Evolutionary conservation across 1,140 invertebrate genomes (phyloP), one percentile per base, ranked within the genome.

Genomic region (Macrocentrus cingulum): DNA sequence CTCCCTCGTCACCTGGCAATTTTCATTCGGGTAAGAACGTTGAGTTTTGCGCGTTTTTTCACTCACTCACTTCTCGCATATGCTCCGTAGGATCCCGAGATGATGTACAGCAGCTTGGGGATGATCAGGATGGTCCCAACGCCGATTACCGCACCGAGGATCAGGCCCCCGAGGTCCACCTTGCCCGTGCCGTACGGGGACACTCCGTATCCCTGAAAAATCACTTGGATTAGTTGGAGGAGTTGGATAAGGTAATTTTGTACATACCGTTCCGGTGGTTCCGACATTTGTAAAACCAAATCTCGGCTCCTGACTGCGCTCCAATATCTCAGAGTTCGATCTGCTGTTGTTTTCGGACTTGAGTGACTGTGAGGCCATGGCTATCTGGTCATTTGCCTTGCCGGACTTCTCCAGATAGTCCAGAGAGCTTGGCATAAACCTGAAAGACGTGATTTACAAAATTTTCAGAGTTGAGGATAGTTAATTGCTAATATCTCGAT

Each of bases 151-250:
- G 89, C 89, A 0, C 90, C 90, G 6, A 92, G 71, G 2, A 91
- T 80, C 20, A 92, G 82, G n/a, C 89, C 90, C 3, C 90, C 90
- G 1, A 92, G 74, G 64, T 92, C 90, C 32, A 92, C 85, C 74
- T 90, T 91, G n/a, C 89, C 79, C 0, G 88, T 88, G 7, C 84
- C 83, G 53, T 88, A 88, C 1, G 74, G 70, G 1, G 82, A 81
- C 2, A 79, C 68, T 11, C 83, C 84, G 34, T 83, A 84, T 8
- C 78, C 77, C 78, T 80, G 44, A 18, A 18, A 61, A 52, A 56
- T 55, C 52, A 16, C 45, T n/a, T n/a, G n/a, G n/a, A n/a, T n/a
- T n/a, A n/a, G n/a, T n/a, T n/a, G n/a, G n/a, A n/a, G n/a, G n/a
- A n/a, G n/a, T n/a, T n/a, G n/a, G n/a, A n/a, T n/a, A n/a, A n/a